Conservation (phyloP, 2,797 vertebrate genomes). For the Glossophaga mutica region DNA sequence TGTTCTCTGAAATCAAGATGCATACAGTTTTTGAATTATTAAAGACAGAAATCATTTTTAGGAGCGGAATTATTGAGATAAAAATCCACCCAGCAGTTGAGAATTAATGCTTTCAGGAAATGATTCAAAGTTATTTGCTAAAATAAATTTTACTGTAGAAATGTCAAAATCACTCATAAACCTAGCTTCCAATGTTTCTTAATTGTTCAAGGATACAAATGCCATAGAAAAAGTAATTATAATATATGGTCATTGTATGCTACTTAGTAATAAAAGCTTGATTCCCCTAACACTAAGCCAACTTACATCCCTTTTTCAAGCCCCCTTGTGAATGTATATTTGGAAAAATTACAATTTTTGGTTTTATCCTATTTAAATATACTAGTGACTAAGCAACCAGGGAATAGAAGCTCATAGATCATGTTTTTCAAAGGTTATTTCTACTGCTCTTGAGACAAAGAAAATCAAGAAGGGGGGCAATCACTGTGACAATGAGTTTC, state of each 20-base stretch:
- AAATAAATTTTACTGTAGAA: constrained; percentile 41
- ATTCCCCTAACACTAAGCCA: neutral
- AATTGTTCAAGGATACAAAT: neutral
- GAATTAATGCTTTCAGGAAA: constrained; percentile 34
- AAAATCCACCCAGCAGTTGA: neutral
- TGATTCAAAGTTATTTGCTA: constrained; percentile 52
- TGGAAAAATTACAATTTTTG: neutral
- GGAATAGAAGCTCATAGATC: neutral
- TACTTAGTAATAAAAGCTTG: constrained; percentile 22
- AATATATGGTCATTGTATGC: neutral
- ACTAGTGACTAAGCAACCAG: neutral
- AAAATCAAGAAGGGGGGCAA: neutral
- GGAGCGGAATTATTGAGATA: neutral
- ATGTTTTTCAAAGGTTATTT: constrained; percentile 12
- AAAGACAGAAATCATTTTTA: neutral
- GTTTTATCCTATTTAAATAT: constrained; percentile 19
- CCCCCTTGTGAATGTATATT: neutral
- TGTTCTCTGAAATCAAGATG: neutral
- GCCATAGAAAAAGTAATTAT: neutral
- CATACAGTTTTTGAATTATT: neutral
- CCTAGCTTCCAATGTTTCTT: neutral
- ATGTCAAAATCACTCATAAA: constrained; percentile 30
- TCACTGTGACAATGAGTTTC: neutral
- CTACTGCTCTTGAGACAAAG: neutral
- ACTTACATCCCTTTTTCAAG: neutral